These are phyloP conservation scores for Campoletis raptor DNA, from an alignment of 2,888 invertebrate genomes.

Conservation along the genomic window DNA sequence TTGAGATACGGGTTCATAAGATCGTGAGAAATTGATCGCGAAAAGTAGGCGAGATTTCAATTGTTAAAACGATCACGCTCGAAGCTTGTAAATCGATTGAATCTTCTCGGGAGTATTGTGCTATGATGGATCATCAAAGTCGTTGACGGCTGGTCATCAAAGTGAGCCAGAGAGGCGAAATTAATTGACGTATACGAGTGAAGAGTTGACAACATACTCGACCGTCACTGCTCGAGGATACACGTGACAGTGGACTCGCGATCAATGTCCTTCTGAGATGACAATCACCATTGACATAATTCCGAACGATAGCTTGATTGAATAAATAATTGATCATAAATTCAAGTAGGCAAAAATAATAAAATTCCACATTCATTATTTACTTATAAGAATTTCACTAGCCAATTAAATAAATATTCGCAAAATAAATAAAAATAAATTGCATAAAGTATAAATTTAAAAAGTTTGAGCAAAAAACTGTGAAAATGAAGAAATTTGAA, in stretches of 20 bases:
- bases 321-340: not conserved
- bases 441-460: not conserved
- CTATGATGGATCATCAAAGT: conserved; percentile 12
- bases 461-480: not conserved
- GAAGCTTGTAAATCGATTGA: conserved; percentile 60
- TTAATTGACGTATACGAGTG: conserved; percentile 51
- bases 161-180: conserved; percentile 20
- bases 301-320: not conserved
- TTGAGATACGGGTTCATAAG: not conserved
- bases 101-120: conserved; percentile 25
- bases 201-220: conserved; percentile 35
- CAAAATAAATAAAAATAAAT: not conserved
- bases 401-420: not conserved
- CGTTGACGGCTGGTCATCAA: conserved; percentile 55
- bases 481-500: no score
- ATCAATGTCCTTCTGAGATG: not conserved
- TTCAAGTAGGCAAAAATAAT: not conserved
- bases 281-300: conserved; percentile 18
- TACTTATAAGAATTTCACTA: not conserved
- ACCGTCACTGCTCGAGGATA: conserved; percentile 33
- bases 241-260: conserved; percentile 18
- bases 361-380: not conserved
- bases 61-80: conserved; percentile 37
- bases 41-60: conserved; percentile 39
- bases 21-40: not conserved